These are phyloP conservation scores for Oscheius sp. DNA, from an alignment of 2,888 invertebrate genomes.

Conservation along the genomic window DNA sequence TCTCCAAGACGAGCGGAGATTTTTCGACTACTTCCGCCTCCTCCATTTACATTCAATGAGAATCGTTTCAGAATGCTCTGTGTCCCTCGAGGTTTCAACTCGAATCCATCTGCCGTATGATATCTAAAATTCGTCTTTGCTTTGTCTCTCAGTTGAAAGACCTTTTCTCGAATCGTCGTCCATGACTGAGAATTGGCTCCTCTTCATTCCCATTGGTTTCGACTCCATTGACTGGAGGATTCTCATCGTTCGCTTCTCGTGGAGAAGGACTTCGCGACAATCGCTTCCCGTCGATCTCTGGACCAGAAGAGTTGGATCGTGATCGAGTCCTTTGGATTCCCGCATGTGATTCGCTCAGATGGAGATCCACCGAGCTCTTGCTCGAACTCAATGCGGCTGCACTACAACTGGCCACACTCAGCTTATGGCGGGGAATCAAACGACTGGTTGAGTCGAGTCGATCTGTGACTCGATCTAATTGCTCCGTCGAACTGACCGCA, in stretches of 20 bases:
- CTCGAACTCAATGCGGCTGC: constrained; percentile 48
- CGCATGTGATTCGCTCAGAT: constrained; percentile 32
- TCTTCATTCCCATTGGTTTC: constrained; percentile 33
- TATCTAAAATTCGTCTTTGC: constrained; percentile 29
- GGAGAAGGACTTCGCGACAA: constrained; percentile 44
- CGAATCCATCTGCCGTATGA: constrained; percentile 76
- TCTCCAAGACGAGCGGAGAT: constrained; percentile 40
- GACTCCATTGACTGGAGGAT: constrained; percentile 1
- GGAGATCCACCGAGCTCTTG: constrained; percentile 55
- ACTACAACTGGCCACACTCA: constrained; percentile 50
- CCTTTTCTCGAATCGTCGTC: constrained; percentile 54
- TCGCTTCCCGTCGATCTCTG: constrained; percentile 45
- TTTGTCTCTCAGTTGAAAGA: neutral
- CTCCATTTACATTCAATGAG: constrained; percentile 54
- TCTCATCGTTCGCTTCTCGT: neutral
- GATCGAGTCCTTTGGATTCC: constrained; percentile 30
- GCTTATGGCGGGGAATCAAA: constrained; percentile 43
- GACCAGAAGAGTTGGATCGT: constrained; percentile 55
- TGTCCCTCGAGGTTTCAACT: constrained; percentile 68
- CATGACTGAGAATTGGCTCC: constrained; percentile 33
- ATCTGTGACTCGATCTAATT: constrained; percentile 51
- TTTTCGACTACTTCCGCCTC: constrained; percentile 48
- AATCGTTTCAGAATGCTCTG: constrained; percentile 53
- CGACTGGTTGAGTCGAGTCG: constrained; percentile 31
- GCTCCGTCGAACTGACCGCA: constrained; percentile 60